Base-by-base conservation (phyloP, 2,888 invertebrate species). In the Trissolcus japonicus region DNA sequence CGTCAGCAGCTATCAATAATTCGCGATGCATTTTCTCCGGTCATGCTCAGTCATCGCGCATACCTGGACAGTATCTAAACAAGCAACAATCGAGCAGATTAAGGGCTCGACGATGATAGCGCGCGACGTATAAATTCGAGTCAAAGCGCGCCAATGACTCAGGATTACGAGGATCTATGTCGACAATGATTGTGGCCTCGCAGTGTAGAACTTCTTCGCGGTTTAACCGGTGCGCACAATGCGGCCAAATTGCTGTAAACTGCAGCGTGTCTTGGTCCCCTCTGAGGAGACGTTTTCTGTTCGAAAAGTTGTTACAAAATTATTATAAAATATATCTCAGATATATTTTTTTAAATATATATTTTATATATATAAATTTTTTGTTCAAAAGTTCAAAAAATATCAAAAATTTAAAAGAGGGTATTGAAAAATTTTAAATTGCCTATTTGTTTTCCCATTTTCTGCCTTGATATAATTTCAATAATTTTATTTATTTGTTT, bases 161-260 rank as follows among this genome's bases (percentile, higher is more conserved):
- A 76, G 79, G 76, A 71, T 79, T 76, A 76, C 62, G 73, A 74
- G 73, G 69, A 76, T 74, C 73, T 63, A 74, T 68, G 79, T 76
- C 74, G 69, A 63, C 40, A 63, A 65, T 55, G 65, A 76, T 68
- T 65, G 69, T 69, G n/a, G 69, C 35, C 46, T 9, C 50, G 51
- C 67, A 55, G 57, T 62, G 50, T 62, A 46, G 53, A 54, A 57
- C 65, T 73, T 68, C 76, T 68, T 73, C 72, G 72, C 79, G 72
- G 79, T 76, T 73, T 79, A 76, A 79, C 69, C 69, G 61, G 73
- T 48, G 74, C 35, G 35, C 62, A 79, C 76, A 76, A 79, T 79
- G 79, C 74, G 67, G 63, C 74, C 79, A 79, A 79, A 79, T 79
- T 79, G 76, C 71, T 60, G 71, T 60, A 57, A 63, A 67, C 67